Evolutionary conservation across 2,113 vertebrate species (phyloP), one percentile per base, ranked within the genome.

Genomic region (Oplegnathus fasciatus): DNA sequence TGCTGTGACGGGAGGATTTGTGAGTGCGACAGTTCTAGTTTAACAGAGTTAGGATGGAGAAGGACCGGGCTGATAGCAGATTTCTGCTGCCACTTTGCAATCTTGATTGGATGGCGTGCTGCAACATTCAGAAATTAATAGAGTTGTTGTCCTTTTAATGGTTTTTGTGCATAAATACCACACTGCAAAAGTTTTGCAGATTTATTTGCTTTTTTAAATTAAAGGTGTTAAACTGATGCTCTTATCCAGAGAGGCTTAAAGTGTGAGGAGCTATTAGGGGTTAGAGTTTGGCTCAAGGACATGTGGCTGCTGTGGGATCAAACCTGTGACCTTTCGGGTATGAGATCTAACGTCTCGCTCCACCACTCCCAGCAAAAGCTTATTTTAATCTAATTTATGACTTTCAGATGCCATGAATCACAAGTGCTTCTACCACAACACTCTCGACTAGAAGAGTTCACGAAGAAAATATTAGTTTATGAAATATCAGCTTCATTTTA

Each of bases 1-100:
- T 50, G 89, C 77, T 60, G 83, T 57, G 78, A 1, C 34, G 76
- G 61, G 79, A 60, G 80, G 83, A 80, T 89, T 86, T 89, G 86
- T 75, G 86, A 82, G 76, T 58, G 84, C 77, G 73, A 86, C 81
- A 65, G 70, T 80, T 76, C 17, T 48, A 34, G 55, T 89, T 82
- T 61, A 85, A 84, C 78, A 48, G 76, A 80, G 86, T 55, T 22
- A 50, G 78, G 76, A 91, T 57, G 77, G 61, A 77, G 69, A 67
- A 57, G 54, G 24, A 58, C 17, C 46, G 46, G 66, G 75, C 60
- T 55, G 71, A 80, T 66, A 34, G 88, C 71, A 72, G 83, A 76
- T 78, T 75, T 54, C 60, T 60, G 80, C 52, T 58, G 66, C 83
- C 79, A 84, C 90, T 89, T 77, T 78, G 34, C 61, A 60, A 69